These are phyloP conservation scores for Xylophagus ater DNA, from an alignment of 2,888 invertebrate species.

Conservation along the genomic window DNA sequence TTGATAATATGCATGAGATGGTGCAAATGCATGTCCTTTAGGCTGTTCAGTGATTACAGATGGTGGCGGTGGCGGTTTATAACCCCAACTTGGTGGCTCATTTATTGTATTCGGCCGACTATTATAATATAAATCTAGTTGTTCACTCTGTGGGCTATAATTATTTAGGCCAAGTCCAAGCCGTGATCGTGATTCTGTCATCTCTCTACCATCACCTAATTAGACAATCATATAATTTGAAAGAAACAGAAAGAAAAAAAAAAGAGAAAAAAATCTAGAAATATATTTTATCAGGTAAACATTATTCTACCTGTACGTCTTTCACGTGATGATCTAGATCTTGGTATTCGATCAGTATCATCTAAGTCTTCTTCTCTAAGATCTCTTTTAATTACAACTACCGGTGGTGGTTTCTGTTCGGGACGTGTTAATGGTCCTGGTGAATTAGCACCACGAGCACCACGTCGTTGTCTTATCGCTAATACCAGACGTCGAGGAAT, in stretches of 20 bases:
- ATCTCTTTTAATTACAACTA: slow-evolving; percentile 82
- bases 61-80: slow-evolving; percentile 44
- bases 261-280: slow-evolving; percentile 12
- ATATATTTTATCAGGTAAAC: slow-evolving; percentile 29
- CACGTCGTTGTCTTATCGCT: slow-evolving; percentile 79
- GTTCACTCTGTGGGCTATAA: slow-evolving; percentile 54
- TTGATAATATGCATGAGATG: slow-evolving; percentile 63
- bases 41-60: slow-evolving; percentile 89
- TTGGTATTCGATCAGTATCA: slow-evolving; percentile 46
- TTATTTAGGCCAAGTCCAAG: slow-evolving; percentile 59
- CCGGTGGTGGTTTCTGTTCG: slow-evolving; percentile 80
- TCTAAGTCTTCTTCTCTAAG: slow-evolving; percentile 69
- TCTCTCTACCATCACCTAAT: slow-evolving; percentile 65
- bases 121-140: slow-evolving; percentile 70
- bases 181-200: slow-evolving; percentile 62
- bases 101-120: slow-evolving; percentile 54
- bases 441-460: slow-evolving; percentile 42
- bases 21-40: slow-evolving; percentile 73
- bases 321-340: slow-evolving; percentile 40
- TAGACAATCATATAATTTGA: background rate
- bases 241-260: slow-evolving; percentile 12
- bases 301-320: slow-evolving; percentile 39
- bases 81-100: slow-evolving; percentile 40
- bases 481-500: slow-evolving; percentile 92
- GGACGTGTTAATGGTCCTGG: slow-evolving; percentile 48